Conservation (phyloP, 2,888 invertebrate genomes). For the Netelia virgata region DNA sequence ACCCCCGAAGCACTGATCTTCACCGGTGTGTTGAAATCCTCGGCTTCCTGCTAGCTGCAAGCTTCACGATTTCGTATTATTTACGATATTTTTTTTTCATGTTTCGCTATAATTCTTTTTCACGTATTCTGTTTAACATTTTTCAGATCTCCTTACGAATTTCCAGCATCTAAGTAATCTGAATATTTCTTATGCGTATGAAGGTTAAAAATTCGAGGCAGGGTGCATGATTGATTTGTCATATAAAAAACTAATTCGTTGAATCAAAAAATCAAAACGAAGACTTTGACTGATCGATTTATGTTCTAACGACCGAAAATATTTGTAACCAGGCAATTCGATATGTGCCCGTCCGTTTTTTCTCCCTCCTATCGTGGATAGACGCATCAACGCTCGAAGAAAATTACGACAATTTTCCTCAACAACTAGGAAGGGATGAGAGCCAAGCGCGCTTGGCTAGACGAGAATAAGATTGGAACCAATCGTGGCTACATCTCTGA, state of each 20-base stretch:
- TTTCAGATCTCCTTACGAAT: background rate
- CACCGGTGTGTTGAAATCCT: background rate
- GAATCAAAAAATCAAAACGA: too few species aligned
- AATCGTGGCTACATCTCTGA: conserved; percentile 45
- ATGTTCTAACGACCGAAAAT: background rate
- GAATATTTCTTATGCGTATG: too few species aligned
- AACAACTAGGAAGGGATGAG: background rate
- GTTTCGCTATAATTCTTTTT: background rate
- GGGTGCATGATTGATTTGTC: too few species aligned
- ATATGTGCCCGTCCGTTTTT: background rate
- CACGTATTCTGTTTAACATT: background rate
- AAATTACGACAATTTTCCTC: conserved; percentile 41
- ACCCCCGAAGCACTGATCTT: conserved; percentile 24
- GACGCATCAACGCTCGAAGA: background rate
- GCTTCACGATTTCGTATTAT: background rate
- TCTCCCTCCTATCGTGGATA: background rate
- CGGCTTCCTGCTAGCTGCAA: background rate
- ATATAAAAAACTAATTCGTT: too few species aligned
- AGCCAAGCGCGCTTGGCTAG: conserved; percentile 4
- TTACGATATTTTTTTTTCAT: background rate
- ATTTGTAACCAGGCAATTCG: background rate
- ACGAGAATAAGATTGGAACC: conserved; percentile 61
- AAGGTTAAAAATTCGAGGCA: too few species aligned
- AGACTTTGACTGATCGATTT: too few species aligned
- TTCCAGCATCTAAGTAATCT: background rate